Conservation (phyloP, 2,888 invertebrate genomes). For the Cancer borealis region DNA sequence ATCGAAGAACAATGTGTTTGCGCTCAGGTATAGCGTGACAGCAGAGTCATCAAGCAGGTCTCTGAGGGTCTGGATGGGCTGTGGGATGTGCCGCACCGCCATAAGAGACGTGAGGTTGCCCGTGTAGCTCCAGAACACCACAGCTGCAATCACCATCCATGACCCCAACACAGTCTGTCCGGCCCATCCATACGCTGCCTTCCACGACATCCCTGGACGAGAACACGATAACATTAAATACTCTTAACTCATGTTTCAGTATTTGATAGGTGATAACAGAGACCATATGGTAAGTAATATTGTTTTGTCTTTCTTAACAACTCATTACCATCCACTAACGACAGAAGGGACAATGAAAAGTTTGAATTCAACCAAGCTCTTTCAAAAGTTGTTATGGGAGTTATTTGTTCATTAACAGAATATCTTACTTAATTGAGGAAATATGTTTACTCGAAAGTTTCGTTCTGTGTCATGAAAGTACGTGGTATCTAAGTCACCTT, state of each 20-base stretch:
- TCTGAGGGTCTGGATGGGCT: constrained; percentile 61
- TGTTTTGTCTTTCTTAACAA: too few species aligned
- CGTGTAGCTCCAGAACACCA: constrained; percentile 54
- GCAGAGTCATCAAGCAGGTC: constrained; percentile 5
- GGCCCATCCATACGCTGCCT: background rate
- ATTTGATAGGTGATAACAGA: too few species aligned
- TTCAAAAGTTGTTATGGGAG: too few species aligned
- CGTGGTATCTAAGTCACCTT: constrained; percentile 2
- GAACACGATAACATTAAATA: background rate
- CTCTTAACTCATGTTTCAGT: too few species aligned
- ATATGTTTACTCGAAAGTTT: background rate
- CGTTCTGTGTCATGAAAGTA: background rate
- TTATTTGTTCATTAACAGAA: too few species aligned
- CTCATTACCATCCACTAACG: too few species aligned
- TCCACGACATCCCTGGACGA: background rate
- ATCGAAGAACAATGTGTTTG: constrained; percentile 41
- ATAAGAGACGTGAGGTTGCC: constrained; percentile 46
- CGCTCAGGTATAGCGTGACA: constrained; percentile 1
- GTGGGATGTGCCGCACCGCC: constrained; percentile 59
- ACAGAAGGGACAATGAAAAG: too few species aligned
- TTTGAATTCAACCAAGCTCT: too few species aligned
- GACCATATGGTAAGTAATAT: too few species aligned
- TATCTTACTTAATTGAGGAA: too few species aligned
- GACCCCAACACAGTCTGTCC: constrained; percentile 30
- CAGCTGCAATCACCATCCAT: constrained; percentile 46